Percentiles rank a stretch among this genome's conserved stretches.
These are phyloP conservation scores for Zonotrichia leucophrys DNA, from an alignment of 2,113 vertebrate species.

Conservation along the genomic window DNA sequence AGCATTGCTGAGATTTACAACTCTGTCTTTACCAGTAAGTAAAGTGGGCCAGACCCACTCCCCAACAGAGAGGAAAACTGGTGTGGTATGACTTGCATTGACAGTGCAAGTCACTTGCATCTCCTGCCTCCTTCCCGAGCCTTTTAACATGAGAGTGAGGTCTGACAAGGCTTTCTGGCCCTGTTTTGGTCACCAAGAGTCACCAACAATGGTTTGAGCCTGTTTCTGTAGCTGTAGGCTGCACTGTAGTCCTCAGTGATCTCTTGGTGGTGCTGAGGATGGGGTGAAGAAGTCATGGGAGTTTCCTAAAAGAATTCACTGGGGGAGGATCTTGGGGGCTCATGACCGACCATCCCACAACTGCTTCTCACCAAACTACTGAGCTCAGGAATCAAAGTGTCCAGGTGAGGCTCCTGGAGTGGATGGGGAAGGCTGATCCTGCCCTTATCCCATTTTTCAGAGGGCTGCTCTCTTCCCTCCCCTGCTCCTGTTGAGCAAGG, in stretches of 20 bases:
- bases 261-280: background rate
- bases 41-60: background rate
- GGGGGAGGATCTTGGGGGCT: background rate
- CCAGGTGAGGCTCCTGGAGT: rapidly evolving
- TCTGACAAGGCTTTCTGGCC: background rate
- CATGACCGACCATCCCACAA: background rate
- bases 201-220: background rate
- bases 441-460: background rate
- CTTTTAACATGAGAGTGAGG: rapidly evolving
- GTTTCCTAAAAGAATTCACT: background rate
- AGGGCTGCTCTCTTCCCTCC: background rate
- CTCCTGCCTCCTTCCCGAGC: background rate
- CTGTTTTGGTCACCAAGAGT: background rate
- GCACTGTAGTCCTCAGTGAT: rapidly evolving
- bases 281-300: rapidly evolving
- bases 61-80: background rate
- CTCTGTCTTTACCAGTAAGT: background rate
- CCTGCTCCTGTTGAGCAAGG: background rate
- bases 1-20: background rate
- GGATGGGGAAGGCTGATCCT: background rate
- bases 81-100: background rate
- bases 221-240: background rate
- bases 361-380: background rate
- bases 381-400: background rate
- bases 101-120: too few relatives aligned